phyloP scores from a whole-genome alignment of 1,140 invertebrate genomes.

The Teleopsis dalmanni region DNA sequence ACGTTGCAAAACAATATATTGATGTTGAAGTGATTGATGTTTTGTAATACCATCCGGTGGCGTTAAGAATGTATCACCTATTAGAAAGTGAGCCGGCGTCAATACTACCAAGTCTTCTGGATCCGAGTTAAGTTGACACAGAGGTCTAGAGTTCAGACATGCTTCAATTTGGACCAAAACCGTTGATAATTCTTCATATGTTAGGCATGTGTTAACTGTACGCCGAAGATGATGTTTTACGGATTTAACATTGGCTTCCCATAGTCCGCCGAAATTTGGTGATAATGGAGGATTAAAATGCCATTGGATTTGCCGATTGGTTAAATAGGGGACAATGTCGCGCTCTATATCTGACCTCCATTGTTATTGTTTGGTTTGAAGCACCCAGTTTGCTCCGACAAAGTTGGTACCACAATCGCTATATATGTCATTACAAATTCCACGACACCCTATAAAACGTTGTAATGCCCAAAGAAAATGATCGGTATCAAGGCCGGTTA shows the following conservation, averaged over 20 bases:
- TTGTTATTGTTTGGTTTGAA: neutral
- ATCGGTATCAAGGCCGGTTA: neutral
- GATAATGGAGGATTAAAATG: conserved; percentile 23
- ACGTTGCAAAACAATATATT: neutral
- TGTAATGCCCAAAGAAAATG: conserved; percentile 16
- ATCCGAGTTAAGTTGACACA: conserved; percentile 24
- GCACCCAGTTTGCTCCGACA: conserved; percentile 13
- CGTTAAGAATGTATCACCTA: conserved; percentile 13
- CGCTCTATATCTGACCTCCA: neutral
- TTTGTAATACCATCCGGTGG: neutral
- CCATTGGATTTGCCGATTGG: conserved; percentile 12
- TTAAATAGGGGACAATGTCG: neutral
- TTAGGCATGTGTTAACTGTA: conserved; percentile 18
- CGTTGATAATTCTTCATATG: conserved; percentile 24
- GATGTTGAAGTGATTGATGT: conserved; percentile 24
- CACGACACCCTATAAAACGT: conserved; percentile 33
- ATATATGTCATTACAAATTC: conserved; percentile 21
- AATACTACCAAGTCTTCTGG: conserved; percentile 26
- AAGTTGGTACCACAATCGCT: conserved; percentile 38
- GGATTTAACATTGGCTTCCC: conserved; percentile 27
- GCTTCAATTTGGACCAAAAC: conserved; percentile 25
- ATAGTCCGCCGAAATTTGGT: conserved; percentile 31
- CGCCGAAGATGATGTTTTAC: conserved; percentile 31
- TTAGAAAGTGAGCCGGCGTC: conserved; percentile 35
- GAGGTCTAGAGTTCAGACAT: conserved; percentile 29